These are phyloP conservation scores for Emydura subglobosa DNA, from an alignment of 2,113 vertebrate genomes.

Conservation along the genomic window DNA sequence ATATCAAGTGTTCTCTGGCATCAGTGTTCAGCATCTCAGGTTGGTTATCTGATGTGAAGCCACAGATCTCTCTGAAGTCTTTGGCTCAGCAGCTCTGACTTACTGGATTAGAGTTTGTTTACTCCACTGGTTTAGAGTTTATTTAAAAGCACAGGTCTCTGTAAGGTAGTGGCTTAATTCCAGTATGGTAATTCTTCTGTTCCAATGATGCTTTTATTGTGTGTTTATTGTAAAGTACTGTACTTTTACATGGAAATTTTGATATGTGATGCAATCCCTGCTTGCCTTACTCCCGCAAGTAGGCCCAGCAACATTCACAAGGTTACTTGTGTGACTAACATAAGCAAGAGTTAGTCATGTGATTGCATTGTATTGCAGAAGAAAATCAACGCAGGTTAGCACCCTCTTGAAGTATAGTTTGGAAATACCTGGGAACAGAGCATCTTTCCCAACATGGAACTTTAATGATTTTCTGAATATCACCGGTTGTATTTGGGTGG, in stretches of 20 bases:
- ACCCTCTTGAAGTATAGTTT: slow-evolving; percentile 6
- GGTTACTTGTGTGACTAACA: neutral
- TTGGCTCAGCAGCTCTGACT: slow-evolving; percentile 53
- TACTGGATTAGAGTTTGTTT: slow-evolving; percentile 40
- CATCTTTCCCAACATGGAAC: neutral
- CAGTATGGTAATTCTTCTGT: slow-evolving; percentile 54
- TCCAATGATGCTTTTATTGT: slow-evolving; percentile 30
- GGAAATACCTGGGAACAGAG: slow-evolving; percentile 10
- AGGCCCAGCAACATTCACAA: neutral
- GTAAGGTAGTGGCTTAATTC: slow-evolving; percentile 46
- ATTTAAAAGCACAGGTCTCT: slow-evolving; percentile 42
- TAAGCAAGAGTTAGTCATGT: neutral
- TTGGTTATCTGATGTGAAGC: slow-evolving; percentile 41
- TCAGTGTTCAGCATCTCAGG: neutral
- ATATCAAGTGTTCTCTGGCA: slow-evolving; percentile 49
- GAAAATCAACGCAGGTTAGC: neutral
- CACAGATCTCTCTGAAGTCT: neutral
- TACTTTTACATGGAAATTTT: slow-evolving; percentile 42
- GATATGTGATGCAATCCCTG: neutral
- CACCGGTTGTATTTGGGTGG: neutral
- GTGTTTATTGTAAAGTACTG: slow-evolving; percentile 36
- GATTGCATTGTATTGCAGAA: slow-evolving; percentile 23
- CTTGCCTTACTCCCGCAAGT: neutral
- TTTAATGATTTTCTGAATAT: neutral
- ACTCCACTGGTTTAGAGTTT: neutral